Conservation (phyloP, 2,113 vertebrate genomes). For the Phylloscopus trochiloides region DNA sequence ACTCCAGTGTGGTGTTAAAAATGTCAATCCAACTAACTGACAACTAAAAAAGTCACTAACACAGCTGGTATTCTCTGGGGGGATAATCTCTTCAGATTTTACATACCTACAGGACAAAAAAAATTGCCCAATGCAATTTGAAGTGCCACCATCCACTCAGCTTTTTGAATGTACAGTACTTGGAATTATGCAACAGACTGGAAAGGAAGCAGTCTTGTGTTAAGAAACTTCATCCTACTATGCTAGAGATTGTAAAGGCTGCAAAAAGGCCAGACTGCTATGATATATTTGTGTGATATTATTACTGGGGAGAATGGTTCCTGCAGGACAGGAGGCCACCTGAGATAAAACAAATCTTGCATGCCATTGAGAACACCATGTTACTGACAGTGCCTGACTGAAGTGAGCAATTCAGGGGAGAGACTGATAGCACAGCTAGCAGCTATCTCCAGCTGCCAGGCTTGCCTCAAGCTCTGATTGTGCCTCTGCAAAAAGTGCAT, state of each 20-base stretch:
- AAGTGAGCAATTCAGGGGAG: no score
- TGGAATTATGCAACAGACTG: background rate
- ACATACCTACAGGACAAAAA: background rate
- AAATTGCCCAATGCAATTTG: background rate
- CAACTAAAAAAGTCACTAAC: background rate
- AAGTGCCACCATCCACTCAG: background rate
- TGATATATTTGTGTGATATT: background rate
- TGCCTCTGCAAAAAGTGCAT: background rate
- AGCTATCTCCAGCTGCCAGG: background rate
- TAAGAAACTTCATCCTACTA: background rate
- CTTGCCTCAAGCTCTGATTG: no score
- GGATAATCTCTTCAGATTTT: background rate
- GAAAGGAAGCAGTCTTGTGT: background rate
- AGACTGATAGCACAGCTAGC: background rate
- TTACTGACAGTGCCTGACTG: no score
- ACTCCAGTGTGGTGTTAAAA: background rate
- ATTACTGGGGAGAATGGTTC: background rate
- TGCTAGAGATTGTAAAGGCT: background rate
- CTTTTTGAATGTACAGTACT: background rate
- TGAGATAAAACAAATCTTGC: background rate
- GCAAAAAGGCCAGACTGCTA: background rate
- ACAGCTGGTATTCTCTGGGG: background rate
- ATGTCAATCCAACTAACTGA: background rate
- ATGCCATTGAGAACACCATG: accelerated
- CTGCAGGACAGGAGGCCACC: background rate